Evolutionary conservation across 2,797 vertebrate genomes (phyloP).

Genomic region (Lates japonicus): DNA sequence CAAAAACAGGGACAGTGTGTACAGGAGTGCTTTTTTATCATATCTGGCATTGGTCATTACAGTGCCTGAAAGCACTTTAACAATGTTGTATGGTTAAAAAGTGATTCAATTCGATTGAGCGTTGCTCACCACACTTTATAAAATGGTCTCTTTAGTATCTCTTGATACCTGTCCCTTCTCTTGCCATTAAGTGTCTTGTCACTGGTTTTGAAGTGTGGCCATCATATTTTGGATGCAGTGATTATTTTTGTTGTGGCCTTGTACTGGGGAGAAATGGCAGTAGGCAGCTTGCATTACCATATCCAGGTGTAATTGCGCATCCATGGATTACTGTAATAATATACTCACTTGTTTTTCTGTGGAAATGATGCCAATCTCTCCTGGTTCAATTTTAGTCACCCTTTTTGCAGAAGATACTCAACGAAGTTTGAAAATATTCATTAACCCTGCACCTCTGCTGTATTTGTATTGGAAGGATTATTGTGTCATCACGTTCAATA

Average conservation of each 20-base stretch:
- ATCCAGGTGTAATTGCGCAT: not conserved
- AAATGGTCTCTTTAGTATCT: too few relatives aligned
- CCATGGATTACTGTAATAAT: not conserved
- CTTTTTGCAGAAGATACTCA: constrained; percentile 80
- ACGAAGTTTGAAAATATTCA: too few relatives aligned
- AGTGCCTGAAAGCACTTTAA: not conserved
- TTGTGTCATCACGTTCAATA: constrained; percentile 84
- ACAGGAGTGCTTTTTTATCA: not conserved
- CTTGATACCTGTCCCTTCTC: too few relatives aligned
- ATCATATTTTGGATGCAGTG: too few relatives aligned
- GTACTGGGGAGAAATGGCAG: not conserved
- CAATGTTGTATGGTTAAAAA: too few relatives aligned
- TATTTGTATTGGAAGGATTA: too few relatives aligned
- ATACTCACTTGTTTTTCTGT: constrained; percentile 92
- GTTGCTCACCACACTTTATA: too few relatives aligned
- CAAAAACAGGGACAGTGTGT: not conserved
- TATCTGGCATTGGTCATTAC: not conserved
- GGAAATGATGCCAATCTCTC: constrained; percentile 90
- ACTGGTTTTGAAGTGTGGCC: not conserved
- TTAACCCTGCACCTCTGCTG: constrained; percentile 86
- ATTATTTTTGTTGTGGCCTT: too few relatives aligned
- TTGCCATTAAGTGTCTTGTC: not conserved
- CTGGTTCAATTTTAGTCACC: constrained; percentile 79
- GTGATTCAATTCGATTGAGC: too few relatives aligned
- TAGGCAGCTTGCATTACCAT: not conserved